Percentiles rank a stretch among this genome's conserved stretches.
phyloP scores from a whole-genome alignment of 2,888 invertebrate species.

The Chymomyza amoena region DNA sequence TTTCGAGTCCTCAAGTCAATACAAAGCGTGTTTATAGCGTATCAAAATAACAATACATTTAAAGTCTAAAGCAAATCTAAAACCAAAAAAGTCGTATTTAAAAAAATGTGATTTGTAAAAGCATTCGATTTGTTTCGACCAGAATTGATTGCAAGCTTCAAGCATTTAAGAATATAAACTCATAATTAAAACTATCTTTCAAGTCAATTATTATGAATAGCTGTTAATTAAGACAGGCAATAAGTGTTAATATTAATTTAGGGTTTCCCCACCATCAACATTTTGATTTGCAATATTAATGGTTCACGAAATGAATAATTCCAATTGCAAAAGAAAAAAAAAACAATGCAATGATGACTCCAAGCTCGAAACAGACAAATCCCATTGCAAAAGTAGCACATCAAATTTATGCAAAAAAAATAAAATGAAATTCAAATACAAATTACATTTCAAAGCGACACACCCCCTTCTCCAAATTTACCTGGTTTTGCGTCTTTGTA shows the following conservation, averaged over 20 bases:
- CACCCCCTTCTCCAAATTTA: background rate
- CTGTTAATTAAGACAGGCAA: background rate
- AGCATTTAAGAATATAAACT: too few species aligned
- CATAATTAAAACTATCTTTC: too few species aligned
- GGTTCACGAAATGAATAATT: conserved; percentile 19
- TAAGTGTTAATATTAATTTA: background rate
- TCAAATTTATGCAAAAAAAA: conserved; percentile 1
- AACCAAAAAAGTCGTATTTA: too few species aligned
- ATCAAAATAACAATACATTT: too few species aligned
- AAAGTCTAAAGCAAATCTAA: too few species aligned
- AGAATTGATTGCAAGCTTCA: too few species aligned
- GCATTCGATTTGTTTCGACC: too few species aligned
- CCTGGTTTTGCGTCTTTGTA: background rate
- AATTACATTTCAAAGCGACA: background rate
- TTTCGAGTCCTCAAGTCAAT: too few species aligned
- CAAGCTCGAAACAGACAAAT: background rate
- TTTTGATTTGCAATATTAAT: conserved; percentile 6
- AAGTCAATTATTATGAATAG: background rate
- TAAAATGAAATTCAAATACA: conserved; percentile 1
- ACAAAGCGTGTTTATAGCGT: too few species aligned
- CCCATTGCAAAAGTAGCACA: background rate
- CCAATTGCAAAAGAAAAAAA: conserved; percentile 3
- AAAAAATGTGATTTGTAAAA: too few species aligned
- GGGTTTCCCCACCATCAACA: background rate
- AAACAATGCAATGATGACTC: background rate